Percentiles rank a stretch among this genome's conserved stretches.
Evolutionary conservation across 2,113 vertebrate genomes (phyloP).

Genomic region (Rhizomys pruinosus): DNA sequence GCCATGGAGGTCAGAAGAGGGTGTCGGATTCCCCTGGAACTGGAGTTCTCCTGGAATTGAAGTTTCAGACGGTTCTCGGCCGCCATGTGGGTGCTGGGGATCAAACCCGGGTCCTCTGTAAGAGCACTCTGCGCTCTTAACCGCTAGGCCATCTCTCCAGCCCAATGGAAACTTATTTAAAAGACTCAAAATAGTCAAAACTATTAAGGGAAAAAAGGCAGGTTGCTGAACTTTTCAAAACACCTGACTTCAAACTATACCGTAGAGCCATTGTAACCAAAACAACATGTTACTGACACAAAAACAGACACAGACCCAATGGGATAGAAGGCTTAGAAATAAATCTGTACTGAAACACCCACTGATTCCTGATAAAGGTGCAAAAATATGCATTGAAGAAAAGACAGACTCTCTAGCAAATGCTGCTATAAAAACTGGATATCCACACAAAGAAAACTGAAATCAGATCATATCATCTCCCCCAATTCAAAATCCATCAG

Average conservation of each 20-base stretch:
- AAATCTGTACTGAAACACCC: not conserved
- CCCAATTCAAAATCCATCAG: not conserved
- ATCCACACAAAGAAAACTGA: not conserved
- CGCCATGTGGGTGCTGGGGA: too few relatives aligned
- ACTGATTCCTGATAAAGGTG: not conserved
- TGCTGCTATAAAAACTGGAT: not conserved
- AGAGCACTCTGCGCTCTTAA: too few relatives aligned
- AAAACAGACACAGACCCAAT: too few relatives aligned
- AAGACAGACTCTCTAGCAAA: not conserved
- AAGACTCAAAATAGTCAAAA: not conserved
- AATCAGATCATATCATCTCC: not conserved
- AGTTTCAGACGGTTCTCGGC: too few relatives aligned
- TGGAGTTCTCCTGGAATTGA: too few relatives aligned
- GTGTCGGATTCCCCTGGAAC: too few relatives aligned
- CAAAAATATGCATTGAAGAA: not conserved
- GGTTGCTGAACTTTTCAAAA: not conserved
- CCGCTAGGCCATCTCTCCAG: too few relatives aligned
- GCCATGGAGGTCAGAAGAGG: too few relatives aligned
- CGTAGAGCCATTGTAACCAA: not conserved
- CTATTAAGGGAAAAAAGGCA: not conserved
- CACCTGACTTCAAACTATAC: not conserved
- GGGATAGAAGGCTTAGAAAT: too few relatives aligned
- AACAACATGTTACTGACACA: not conserved
- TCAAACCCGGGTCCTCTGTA: too few relatives aligned
- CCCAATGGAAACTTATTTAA: too few relatives aligned